Percentiles rank a stretch among this genome's conserved stretches.
phyloP scores from a whole-genome alignment of 2,797 vertebrate species.

The Aythya fuligula region DNA sequence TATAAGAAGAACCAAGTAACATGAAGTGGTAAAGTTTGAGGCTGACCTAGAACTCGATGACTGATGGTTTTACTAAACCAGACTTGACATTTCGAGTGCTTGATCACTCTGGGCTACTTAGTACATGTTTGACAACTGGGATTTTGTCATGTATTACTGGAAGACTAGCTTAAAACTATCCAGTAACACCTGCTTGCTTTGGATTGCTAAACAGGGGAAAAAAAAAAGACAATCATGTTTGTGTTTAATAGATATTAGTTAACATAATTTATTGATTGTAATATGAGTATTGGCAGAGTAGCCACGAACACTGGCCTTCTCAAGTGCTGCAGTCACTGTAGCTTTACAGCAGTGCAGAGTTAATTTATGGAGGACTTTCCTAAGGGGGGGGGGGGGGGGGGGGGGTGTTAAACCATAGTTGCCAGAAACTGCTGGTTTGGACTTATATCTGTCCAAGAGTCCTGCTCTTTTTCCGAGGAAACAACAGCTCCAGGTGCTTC shows the following conservation, averaged over 20 bases:
- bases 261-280: not conserved
- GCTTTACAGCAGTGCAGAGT: accelerated
- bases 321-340: not conserved
- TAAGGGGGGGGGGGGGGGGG: not conserved
- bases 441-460: not conserved
- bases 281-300: not conserved
- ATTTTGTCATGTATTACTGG: not conserved
- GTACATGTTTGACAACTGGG: not conserved
- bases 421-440: not conserved
- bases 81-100: not conserved
- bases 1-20: not conserved
- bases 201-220: not conserved
- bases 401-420: not conserved
- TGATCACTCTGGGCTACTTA: not conserved
- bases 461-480: not conserved
- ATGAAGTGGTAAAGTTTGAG: not conserved
- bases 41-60: not conserved
- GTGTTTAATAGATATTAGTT: not conserved
- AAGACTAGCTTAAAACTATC: not conserved
- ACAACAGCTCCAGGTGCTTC: not conserved
- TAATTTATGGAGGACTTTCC: not conserved
- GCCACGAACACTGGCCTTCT: not conserved
- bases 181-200: not conserved
- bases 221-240: not conserved
- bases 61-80: not conserved